phyloP scores from a whole-genome alignment of 2,113 vertebrate species.

The Oriolus oriolus region DNA sequence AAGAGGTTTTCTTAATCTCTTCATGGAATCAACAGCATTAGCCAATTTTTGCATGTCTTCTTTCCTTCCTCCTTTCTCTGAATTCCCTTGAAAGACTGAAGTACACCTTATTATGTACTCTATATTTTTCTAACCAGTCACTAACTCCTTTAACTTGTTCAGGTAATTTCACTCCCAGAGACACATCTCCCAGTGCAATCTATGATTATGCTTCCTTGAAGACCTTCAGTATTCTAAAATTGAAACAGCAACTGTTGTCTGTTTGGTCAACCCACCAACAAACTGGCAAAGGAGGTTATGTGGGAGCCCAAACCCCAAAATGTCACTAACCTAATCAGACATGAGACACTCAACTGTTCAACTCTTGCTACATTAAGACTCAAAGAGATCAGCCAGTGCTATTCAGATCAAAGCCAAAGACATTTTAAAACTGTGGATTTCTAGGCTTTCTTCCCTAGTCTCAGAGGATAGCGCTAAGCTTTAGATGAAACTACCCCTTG shows the following conservation, averaged over 20 bases:
- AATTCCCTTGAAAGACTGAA: not conserved
- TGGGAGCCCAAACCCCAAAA: not conserved
- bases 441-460: not conserved
- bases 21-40: not conserved
- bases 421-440: not conserved
- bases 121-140: not conserved
- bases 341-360: not conserved
- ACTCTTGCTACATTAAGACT: not conserved
- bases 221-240: not conserved
- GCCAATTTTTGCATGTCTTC: not conserved
- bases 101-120: not conserved
- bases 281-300: fast-evolving
- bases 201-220: not conserved
- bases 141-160: not conserved
- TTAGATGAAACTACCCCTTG: not conserved
- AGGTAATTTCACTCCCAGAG: not conserved
- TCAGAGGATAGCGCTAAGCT: not conserved
- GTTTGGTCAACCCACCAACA: not conserved
- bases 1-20: not conserved
- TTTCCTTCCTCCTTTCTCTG: not conserved
- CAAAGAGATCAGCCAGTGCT: not conserved
- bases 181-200: not conserved
- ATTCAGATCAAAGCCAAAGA: not conserved
- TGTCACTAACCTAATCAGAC: not conserved
- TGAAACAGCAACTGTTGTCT: not conserved